A percentile compares a stretch with the other conserved stretches of the same genome.
Evolutionary conservation across 2,888 invertebrate species (phyloP).

Genomic region (Copidosoma aretas): DNA sequence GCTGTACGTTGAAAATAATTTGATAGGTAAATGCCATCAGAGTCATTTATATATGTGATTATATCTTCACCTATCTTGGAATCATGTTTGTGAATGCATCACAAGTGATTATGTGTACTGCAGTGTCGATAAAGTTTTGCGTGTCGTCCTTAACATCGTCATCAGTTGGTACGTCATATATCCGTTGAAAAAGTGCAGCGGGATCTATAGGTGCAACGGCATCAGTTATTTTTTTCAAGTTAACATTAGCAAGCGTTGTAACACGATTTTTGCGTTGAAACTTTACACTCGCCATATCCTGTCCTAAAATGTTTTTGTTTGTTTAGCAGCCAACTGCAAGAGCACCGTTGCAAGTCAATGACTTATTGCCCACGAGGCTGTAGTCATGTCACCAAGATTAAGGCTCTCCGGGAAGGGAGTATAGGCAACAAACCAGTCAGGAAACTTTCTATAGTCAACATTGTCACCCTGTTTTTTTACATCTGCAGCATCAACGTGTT

Average conservation of each 20-base stretch:
- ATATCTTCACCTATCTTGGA: too few species aligned
- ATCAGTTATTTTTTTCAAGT: not conserved
- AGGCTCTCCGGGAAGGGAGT: slow-evolving; percentile 49
- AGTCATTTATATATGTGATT: too few species aligned
- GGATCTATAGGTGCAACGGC: not conserved
- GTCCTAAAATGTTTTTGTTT: not conserved
- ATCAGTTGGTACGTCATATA: too few species aligned
- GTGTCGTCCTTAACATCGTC: too few species aligned
- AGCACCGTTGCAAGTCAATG: slow-evolving; percentile 48
- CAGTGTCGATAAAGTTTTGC: too few species aligned
- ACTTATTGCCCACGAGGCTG: slow-evolving; percentile 42
- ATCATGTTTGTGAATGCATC: too few species aligned
- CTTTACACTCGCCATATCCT: not conserved
- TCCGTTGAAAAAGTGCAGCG: slow-evolving; percentile 50
- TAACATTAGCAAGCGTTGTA: not conserved
- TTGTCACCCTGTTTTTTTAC: slow-evolving; percentile 33
- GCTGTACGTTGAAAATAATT: too few species aligned
- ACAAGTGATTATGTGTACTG: too few species aligned
- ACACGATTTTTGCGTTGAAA: slow-evolving; percentile 1
- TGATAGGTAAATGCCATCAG: too few species aligned
- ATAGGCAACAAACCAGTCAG: slow-evolving; percentile 52
- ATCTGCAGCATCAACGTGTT: slow-evolving; percentile 54
- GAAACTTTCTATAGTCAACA: slow-evolving; percentile 37
- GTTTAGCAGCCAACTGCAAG: slow-evolving; percentile 46
- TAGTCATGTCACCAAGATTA: slow-evolving; percentile 44